These are phyloP conservation scores for Troilus luridus DNA, from an alignment of 2,888 invertebrate genomes.

Conservation along the genomic window DNA sequence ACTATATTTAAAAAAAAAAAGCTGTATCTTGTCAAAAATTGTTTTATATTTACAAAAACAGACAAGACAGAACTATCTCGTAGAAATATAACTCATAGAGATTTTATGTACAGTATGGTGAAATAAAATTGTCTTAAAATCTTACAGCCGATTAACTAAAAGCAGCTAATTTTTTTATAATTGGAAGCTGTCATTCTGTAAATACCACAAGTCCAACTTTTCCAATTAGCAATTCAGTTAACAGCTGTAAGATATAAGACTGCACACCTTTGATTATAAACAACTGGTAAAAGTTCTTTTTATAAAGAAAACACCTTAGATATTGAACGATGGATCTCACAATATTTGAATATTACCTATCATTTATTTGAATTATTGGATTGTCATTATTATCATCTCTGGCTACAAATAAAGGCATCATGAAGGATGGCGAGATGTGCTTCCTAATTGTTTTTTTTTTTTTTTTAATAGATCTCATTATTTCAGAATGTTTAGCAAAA, in stretches of 20 bases:
- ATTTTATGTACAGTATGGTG: constrained; percentile 17
- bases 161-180: background rate
- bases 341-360: constrained; percentile 2
- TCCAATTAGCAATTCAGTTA: background rate
- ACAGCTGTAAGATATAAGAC: background rate
- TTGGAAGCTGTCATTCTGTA: background rate
- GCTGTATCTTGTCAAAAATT: constrained; percentile 17
- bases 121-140: background rate
- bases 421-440: constrained; percentile 38
- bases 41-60: constrained; percentile 38
- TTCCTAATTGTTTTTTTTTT: background rate
- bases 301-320: constrained; percentile 1
- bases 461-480: constrained; percentile 17
- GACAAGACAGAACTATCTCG: background rate
- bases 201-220: background rate
- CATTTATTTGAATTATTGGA: constrained; percentile 20
- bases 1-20: background rate
- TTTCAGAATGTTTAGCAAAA: constrained; percentile 35
- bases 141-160: background rate
- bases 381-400: constrained; percentile 40
- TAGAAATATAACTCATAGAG: background rate
- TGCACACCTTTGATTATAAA: constrained; percentile 18
- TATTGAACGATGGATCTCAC: background rate
- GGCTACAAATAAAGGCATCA: constrained; percentile 37
- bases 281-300: constrained; percentile 14